These are phyloP conservation scores for Lordiphosa stackelbergi DNA, from an alignment of 1,140 invertebrate species.

Conservation along the genomic window DNA sequence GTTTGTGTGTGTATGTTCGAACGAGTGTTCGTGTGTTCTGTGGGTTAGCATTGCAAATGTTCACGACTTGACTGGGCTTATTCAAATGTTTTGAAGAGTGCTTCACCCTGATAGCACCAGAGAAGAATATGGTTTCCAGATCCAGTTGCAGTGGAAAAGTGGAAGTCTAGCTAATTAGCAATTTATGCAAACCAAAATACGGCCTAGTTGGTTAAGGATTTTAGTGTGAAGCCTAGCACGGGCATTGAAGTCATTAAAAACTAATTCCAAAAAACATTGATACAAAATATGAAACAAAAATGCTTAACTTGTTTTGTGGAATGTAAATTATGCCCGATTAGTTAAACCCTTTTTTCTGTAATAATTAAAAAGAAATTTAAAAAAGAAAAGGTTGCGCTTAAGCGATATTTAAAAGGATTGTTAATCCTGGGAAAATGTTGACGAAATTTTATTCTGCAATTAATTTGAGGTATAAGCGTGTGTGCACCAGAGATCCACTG, in stretches of 20 bases:
- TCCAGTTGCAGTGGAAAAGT: background rate
- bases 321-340: background rate
- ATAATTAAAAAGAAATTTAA: background rate
- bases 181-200: background rate
- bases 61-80: constrained; percentile 41
- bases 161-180: too few species aligned
- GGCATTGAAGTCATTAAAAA: background rate
- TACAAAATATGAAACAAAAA: background rate
- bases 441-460: too few species aligned
- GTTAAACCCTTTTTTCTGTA: too few species aligned
- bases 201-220: background rate
- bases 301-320: too few species aligned
- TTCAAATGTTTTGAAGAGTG: constrained; percentile 49
- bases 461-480: too few species aligned
- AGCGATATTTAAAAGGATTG: background rate
- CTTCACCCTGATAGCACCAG: constrained; percentile 28
- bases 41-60: constrained; percentile 42
- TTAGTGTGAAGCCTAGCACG: background rate
- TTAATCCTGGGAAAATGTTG: too few species aligned
- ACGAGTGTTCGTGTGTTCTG: constrained; percentile 2
- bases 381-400: background rate
- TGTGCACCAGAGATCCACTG: too few species aligned
- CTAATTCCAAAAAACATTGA: background rate
- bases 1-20: constrained; percentile 7
- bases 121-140: background rate